Base-by-base conservation (phyloP, 2,888 invertebrate species). In the Andrena bicolor region DNA sequence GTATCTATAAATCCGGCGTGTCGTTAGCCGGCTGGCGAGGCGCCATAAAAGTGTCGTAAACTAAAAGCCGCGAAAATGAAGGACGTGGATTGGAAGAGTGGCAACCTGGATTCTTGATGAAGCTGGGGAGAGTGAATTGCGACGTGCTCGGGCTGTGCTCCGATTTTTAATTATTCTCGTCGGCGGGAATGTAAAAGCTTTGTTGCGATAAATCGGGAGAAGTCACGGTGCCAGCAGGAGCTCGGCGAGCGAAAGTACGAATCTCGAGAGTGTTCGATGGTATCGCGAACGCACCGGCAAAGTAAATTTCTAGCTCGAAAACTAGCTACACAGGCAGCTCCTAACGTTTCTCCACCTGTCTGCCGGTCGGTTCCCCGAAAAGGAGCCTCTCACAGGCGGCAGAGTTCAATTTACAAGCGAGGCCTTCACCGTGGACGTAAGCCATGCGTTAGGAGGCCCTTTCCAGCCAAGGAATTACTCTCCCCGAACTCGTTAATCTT, bases 31-130 rank as follows among this genome's bases (percentile, higher is more conserved):
- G 49, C 32, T 75, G 80, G 66, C 71, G 51, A 63, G 4, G 56
- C 49, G 64, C 68, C 80, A 66, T 69, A 65, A 78, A 73, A 79
- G 16, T 58, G 48, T 56, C 80, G 79, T 69, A 77, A 77, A 69
- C 63, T 20, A 76, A 48, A 56, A 58, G 66, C 76, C n/a, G 48
- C 56, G 63, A 48, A 64, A 76, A 69, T 10, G 76, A 76, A 56
- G 60, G 56, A 58, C 69, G 66, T 53, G 41, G 56, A 65, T 60
- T 30, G 60, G 35, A 58, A 28, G 32, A 65, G 26, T 20, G 49
- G 35, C 0, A 5, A 10, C 20, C 41, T 13, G 20, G 53, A 60
- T 35, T 35, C n/a, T 41, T 53, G 65, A 73, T 26, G 72, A 72
- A 49, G 68, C 49, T 16, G 16, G 26, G 30, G 28, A 28, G 30